Evolutionary conservation across 2,888 invertebrate genomes (phyloP), one percentile per base, ranked within the genome.

Genomic region (Pandemis corylana): DNA sequence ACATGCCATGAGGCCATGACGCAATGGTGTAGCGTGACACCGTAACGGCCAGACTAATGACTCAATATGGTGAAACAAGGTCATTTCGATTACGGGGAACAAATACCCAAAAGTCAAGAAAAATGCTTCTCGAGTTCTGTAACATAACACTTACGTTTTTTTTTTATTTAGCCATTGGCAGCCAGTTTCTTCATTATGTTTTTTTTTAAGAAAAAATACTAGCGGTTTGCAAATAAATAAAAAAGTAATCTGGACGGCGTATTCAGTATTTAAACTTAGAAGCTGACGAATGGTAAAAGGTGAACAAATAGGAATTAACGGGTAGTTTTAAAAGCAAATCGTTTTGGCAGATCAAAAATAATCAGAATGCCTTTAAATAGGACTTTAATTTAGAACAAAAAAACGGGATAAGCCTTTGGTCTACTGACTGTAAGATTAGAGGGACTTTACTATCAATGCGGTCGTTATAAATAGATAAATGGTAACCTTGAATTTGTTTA

Each of bases 401-500:
- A 28, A 28, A 10, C 9, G 59, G 9, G 28, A 59, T 5, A 4
- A 59, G 59, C 5, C 10, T 59, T 59, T 59, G 28, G 12, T 12
- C 5, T 59, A 59, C 59, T 28, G 9, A 56, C 20, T 9, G 9
- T 56, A 56, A 15, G n/a, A 51, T 56, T 20, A 56, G 20, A 20
- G 9, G 20, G 46, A 12, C 46, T 46, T 46, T 46, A 46, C 2
- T 46, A 46, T 46, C 46, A 46, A 15, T 56, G 20, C 20, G 7
- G 15, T 10, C 15, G 53, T 15, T 9, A 28, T 59, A 59, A 59
- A 59, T 28, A 64, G 70, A 28, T 63, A 44, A 28, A 62, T 64
- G 5, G 28, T 13, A 20, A 56, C 74, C 69, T 68, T 68, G 20
- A 56, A 64, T 53, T 67, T 70, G 68, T 67, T 70, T 64, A 75